Evolutionary conservation across 2,113 vertebrate species (phyloP).

Genomic region (Carettochelys insculpta): DNA sequence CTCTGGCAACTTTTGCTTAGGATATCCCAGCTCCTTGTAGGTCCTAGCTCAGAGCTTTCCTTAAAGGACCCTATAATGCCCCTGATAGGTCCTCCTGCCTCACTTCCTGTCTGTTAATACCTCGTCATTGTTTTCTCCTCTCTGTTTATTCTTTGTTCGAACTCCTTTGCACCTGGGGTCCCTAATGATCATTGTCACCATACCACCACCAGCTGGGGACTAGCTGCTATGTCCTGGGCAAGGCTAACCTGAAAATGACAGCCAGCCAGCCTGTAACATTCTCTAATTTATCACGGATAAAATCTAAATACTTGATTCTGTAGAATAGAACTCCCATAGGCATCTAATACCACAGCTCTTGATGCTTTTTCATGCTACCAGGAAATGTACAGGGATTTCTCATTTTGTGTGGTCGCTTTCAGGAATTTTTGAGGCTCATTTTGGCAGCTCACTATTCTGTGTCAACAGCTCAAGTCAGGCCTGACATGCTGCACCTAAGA

Average conservation of each 20-base stretch:
- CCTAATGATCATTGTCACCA: too few species aligned
- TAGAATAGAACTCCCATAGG: not conserved
- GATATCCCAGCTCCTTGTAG: too few species aligned
- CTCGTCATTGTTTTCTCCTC: not conserved
- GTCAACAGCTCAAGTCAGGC: not conserved
- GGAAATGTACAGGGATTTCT: not conserved
- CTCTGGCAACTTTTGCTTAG: too few species aligned
- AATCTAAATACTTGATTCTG: not conserved
- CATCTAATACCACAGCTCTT: not conserved
- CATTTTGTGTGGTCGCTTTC: not conserved
- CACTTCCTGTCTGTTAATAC: not conserved
- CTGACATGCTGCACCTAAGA: too few species aligned
- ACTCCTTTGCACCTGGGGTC: too few species aligned
- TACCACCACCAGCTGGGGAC: too few species aligned
- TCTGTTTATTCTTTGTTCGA: not conserved
- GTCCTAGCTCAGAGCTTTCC: too few species aligned
- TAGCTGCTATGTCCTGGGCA: too few species aligned
- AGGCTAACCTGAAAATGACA: too few species aligned
- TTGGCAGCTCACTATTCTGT: not conserved
- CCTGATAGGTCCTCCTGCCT: too few species aligned
- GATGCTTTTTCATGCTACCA: not conserved
- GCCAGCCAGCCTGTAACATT: too few species aligned
- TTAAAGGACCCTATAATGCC: too few species aligned
- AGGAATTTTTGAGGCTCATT: rapidly evolving
- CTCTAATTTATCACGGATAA: not conserved